phyloP scores from a whole-genome alignment of 2,888 invertebrate species.

The Kuschelorhynchus macadamiae region DNA sequence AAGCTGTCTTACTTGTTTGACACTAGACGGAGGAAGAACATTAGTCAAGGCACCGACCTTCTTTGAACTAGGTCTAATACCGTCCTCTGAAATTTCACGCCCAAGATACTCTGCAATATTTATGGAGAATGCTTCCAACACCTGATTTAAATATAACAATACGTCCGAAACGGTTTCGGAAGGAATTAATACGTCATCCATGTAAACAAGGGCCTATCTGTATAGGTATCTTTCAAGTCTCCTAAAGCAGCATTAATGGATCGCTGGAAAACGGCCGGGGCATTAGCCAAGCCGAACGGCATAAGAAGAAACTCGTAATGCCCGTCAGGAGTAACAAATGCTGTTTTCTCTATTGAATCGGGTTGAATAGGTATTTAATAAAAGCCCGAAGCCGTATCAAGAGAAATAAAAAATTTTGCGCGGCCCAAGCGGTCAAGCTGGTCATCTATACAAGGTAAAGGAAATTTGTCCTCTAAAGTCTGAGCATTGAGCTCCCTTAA shows the following conservation, averaged over 20 bases:
- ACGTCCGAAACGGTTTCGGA: constrained; percentile 29
- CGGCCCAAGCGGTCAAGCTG: constrained; percentile 41
- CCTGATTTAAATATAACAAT: constrained; percentile 1
- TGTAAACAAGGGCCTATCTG: constrained; percentile 24
- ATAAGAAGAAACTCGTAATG: constrained; percentile 58
- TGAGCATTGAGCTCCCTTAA: too few relatives aligned
- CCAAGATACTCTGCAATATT: constrained; percentile 57
- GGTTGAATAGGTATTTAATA: constrained; percentile 39
- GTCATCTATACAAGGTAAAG: constrained; percentile 43
- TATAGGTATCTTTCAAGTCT: not conserved
- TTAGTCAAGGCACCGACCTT: constrained; percentile 56
- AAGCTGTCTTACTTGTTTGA: constrained; percentile 54
- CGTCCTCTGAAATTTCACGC: constrained; percentile 55
- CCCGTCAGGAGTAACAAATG: too few relatives aligned
- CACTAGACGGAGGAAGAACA: constrained; percentile 55
- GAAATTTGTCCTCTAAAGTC: not conserved
- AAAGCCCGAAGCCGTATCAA: constrained; percentile 38
- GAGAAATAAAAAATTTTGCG: constrained; percentile 32
- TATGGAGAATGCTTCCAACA: constrained; percentile 13
- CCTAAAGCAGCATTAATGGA: constrained; percentile 46
- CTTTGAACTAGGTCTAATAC: constrained; percentile 55
- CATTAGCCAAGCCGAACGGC: constrained; percentile 62
- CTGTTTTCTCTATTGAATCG: constrained; percentile 31
- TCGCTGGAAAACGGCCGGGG: constrained; percentile 52
- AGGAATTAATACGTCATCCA: constrained; percentile 44